These are phyloP conservation scores for Anguilla megastoma DNA, from an alignment of 2,797 vertebrate genomes.

Conservation along the genomic window DNA sequence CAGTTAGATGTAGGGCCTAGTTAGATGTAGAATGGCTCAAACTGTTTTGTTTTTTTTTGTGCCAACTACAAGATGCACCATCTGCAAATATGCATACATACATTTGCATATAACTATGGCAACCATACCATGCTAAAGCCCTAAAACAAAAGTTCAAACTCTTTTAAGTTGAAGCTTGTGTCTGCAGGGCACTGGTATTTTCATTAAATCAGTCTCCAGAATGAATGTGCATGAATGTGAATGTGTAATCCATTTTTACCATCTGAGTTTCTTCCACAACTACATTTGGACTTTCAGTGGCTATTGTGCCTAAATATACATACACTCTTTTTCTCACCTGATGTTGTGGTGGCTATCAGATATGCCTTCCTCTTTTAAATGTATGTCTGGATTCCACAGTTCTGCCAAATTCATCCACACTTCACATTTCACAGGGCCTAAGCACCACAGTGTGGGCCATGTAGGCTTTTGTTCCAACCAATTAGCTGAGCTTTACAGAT, in stretches of 20 bases:
- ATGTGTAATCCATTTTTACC: not conserved
- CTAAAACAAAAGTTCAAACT: no score
- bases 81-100: no score
- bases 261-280: not conserved
- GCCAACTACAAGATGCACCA: no score
- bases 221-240: no score
- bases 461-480: not conserved
- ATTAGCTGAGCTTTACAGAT: not conserved
- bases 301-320: not conserved
- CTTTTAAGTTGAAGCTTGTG: not conserved
- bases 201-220: no score
- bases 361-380: not conserved
- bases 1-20: no score
- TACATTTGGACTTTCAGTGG: not conserved
- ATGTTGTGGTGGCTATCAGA: not conserved
- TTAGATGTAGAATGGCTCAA: no score
- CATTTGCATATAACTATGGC: no score
- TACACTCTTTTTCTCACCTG: not conserved
- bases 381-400: not conserved
- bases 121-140: no score
- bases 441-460: not conserved
- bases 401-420: not conserved
- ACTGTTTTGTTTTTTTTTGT: no score
- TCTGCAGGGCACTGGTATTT: not conserved
- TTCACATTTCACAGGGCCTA: not conserved